Evolutionary conservation across 2,888 invertebrate genomes (phyloP), one percentile per base, ranked within the genome.

Genomic region (Hirtodrosophila trivittata): DNA sequence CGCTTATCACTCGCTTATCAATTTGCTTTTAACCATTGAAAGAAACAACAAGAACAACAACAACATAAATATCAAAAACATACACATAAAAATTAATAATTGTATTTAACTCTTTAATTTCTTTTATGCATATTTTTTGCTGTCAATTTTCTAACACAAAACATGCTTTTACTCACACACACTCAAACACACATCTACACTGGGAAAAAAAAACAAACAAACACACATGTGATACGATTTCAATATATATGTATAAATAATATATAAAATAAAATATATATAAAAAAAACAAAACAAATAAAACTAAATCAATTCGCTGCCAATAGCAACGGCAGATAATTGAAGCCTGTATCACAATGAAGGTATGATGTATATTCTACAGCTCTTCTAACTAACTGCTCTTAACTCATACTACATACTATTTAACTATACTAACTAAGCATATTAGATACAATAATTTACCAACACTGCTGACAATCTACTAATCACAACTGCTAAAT

Each of bases 311-410:
- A 85, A 93, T 76, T 82, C 93, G 92, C 91, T 92, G 93, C 86
- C 81, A 63, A 86, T 87, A 89, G 88, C 87, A 88, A 90, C 95
- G 95, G 96, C 96, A 96, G 96, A 95, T 96, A 94, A 94, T 95
- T 94, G 96, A 96, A 94, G 96, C 96, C 94, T 96, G 96, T 95
- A 95, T 96, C 93, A 95, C 96, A 90, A 94, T 96, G 91, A 96
- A 96, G 96, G 96, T 96, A 94, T 93, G 93, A 92, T 84, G 71
- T 81, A 69, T 71, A 72, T 66, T 70, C 67, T 75, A 75, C 56
- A 64, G 63, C 55, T 71, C 65, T 57, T 51, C 56, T 65, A 66
- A 70, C 69, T 55, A 57, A 43, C 33, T 43, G 21, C 25, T 38
- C 33, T 33, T 14, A 63, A 66, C 30, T 51, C 49, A 64, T 49